Base-by-base conservation (phyloP, 2,888 invertebrate species). In the Yponomeuta cagnagella region DNA sequence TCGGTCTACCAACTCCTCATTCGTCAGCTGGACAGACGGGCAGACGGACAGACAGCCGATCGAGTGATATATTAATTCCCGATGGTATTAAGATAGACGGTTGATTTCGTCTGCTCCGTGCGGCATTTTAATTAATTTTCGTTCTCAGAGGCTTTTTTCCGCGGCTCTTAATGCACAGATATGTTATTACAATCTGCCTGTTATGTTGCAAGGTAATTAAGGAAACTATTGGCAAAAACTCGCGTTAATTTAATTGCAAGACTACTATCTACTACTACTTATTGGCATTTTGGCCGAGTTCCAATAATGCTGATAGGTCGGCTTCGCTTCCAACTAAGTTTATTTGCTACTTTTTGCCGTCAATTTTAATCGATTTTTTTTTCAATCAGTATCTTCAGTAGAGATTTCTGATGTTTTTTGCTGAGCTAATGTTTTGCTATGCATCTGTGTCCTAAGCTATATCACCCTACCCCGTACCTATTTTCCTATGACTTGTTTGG, bases 31-130 rank as follows among this genome's bases (percentile, higher is more conserved):
- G 81, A 77, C 78, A 73, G 80, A 73, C 76, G 75, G 81, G 77
- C 78, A 73, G 80, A 73, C 77, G 76, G 80, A 78, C 80, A 75
- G 80, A 77, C 76, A 77, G 75, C 75, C 75, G 77, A 79, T 77
- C 75, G 78, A 80, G 81, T 83, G 84, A 84, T 83, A 77, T 83
- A 84, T 83, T 82, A 81, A 81, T 79, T 77, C 77, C 76, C 78
- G 83, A 84, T 82, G 80, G 78, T 79, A 81, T 82, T 82, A 80
- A 82, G 84, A 84, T 84, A 82, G 78, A 8, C 67, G 67, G 67
- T 43, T 37, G 10, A 67, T 67, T 67, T 37, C 37, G 2, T 58
- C 52, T 37, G 67, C 37, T 63, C 15, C 15, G 37, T 15, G 76
- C 74, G 72, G 74, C 72, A 70, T 69, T 74, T 76, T 80, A 78